These are phyloP conservation scores for Zoanthus sansibaricus DNA, from an alignment of 92 coral and sea anemone genomes.

Conservation along the genomic window DNA sequence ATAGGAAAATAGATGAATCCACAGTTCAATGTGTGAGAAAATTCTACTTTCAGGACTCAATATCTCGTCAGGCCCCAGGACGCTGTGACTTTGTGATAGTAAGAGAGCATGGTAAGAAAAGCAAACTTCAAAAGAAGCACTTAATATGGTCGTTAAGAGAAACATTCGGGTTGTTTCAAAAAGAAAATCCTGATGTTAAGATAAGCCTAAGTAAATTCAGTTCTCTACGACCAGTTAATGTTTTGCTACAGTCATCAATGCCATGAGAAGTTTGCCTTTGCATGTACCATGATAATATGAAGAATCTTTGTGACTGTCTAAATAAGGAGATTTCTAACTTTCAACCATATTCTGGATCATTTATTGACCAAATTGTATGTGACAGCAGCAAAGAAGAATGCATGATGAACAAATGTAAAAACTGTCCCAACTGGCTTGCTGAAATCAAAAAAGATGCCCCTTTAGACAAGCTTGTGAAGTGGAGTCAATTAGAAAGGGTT, in stretches of 20 bases:
- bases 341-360: background rate
- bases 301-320: slow-evolving; percentile 61
- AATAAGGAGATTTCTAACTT: slow-evolving; percentile 55
- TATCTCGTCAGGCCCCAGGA: slow-evolving; percentile 67
- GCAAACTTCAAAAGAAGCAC: slow-evolving; percentile 37
- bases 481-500: slow-evolving; percentile 43
- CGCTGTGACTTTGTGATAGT: slow-evolving; percentile 62
- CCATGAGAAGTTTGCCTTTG: slow-evolving; percentile 60
- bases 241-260: slow-evolving; percentile 55
- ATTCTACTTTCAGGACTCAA: slow-evolving; percentile 49
- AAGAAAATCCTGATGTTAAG: slow-evolving; percentile 52
- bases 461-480: slow-evolving; percentile 26
- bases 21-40: too few species aligned
- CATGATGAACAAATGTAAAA: slow-evolving; percentile 62
- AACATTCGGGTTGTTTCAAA: slow-evolving; percentile 56
- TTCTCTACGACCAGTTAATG: slow-evolving; percentile 62
- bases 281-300: slow-evolving; percentile 65
- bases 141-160: slow-evolving; percentile 44
- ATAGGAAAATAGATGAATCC: background rate
- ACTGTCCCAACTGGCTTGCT: slow-evolving; percentile 67
- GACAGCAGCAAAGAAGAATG: slow-evolving; percentile 44
- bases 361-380: slow-evolving; percentile 44
- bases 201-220: slow-evolving; percentile 60
- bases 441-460: slow-evolving; percentile 36
- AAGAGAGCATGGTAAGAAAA: slow-evolving; percentile 53